A percentile compares a stretch with the other conserved stretches of the same genome.
Evolutionary conservation across 2,888 invertebrate genomes (phyloP).

Genomic region (Megamerina dolium): DNA sequence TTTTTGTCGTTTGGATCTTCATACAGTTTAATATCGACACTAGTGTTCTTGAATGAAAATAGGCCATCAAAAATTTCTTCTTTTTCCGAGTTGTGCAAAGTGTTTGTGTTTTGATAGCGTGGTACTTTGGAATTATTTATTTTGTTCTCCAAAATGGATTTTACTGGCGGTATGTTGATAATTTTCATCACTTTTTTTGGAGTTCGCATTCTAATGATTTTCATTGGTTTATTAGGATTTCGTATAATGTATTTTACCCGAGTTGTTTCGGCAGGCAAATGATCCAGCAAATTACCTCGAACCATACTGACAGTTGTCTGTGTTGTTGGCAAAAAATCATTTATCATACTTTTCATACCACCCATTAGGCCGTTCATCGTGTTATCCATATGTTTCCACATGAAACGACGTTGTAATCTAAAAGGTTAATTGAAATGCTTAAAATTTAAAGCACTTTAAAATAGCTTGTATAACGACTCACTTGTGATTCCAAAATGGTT

Average conservation of each 20-base stretch:
- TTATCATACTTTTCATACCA: constrained; percentile 36
- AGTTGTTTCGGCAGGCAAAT: constrained; percentile 36
- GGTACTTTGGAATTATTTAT: no score
- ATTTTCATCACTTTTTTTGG: constrained; percentile 36
- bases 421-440: neutral
- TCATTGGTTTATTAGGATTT: constrained; percentile 38
- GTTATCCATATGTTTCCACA: constrained; percentile 47
- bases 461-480: no score
- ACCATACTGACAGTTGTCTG: constrained; percentile 20
- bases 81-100: constrained; percentile 16
- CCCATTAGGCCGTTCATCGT: constrained; percentile 38
- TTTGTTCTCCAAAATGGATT: constrained; percentile 17
- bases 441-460: no score
- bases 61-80: no score
- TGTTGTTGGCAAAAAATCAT: constrained; percentile 27
- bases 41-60: no score
- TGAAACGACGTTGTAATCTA: constrained; percentile 45
- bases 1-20: constrained; percentile 17
- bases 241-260: constrained; percentile 40
- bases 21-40: no score
- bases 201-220: constrained; percentile 36
- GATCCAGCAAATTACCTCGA: constrained; percentile 23
- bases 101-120: no score
- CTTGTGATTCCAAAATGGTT: no score
- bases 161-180: constrained; percentile 28